Percentiles rank a stretch among this genome's conserved stretches.
Evolutionary conservation across 2,113 vertebrate species (phyloP).

Genomic region (Sinocyclocheilus rhinocerous): DNA sequence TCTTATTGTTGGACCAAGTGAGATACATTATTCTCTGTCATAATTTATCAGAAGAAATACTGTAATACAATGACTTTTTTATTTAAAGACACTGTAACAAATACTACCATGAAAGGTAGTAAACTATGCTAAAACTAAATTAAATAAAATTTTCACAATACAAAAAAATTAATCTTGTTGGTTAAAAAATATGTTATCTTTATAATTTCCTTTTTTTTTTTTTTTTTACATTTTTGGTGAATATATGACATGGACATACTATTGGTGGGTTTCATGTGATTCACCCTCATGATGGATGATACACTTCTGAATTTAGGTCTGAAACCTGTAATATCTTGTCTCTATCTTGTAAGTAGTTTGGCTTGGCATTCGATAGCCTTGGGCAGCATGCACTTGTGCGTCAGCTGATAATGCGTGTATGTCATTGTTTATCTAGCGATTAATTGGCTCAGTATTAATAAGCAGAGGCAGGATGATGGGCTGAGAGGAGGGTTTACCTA

Average conservation of each 20-base stretch:
- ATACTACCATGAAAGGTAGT: not conserved
- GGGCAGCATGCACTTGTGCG: slow-evolving; percentile 25
- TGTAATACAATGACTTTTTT: not conserved
- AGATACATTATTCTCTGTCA: not conserved
- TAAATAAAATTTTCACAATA: too few relatives aligned
- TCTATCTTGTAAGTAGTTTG: not conserved
- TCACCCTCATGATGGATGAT: not conserved
- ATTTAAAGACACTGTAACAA: not conserved
- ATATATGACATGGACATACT: not conserved
- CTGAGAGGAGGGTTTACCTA: not conserved
- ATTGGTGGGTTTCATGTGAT: not conserved
- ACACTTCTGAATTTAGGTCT: not conserved
- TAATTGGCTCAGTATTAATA: slow-evolving; percentile 63
- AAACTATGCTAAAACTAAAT: too few relatives aligned
- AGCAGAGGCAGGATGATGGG: slow-evolving; percentile 45
- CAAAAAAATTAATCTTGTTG: too few relatives aligned
- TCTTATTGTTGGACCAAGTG: too few relatives aligned
- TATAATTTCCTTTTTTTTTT: too few relatives aligned
- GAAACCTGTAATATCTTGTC: not conserved
- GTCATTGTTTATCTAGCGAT: slow-evolving; percentile 57
- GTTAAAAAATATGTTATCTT: too few relatives aligned
- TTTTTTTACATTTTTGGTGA: not conserved
- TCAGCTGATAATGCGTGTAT: slow-evolving; percentile 59
- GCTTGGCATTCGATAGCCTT: slow-evolving; percentile 19
- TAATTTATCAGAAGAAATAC: not conserved